Base-by-base conservation (phyloP, 2,113 vertebrate species). In the Corythoichthys intestinalis region DNA sequence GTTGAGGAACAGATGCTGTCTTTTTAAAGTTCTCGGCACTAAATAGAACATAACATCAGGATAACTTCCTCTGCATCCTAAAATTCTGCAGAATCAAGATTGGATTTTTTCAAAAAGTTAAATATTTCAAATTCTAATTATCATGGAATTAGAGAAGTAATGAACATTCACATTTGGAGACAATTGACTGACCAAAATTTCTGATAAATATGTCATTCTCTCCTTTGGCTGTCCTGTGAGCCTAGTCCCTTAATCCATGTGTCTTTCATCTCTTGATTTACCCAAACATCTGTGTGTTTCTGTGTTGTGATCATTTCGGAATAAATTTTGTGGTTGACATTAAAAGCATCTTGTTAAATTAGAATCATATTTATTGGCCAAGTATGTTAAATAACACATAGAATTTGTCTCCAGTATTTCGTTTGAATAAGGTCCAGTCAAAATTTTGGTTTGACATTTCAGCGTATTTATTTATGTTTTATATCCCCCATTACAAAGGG, bases 141-240 rank as follows among this genome's bases (percentile, higher is more conserved):
- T 46, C n/a, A 47, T 47, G 20, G 41, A 44, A 59, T n/a, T 37
- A 38, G 15, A 67, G 15, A 58, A 5, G 44, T 20, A 11, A 64
- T 6, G 44, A 71, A 62, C 67, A 62, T 70, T 56, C 72, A 3
- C 4, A 50, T 52, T 71, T 70, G 17, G 11, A 68, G 20, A 56
- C 50, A 47, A 60, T 49, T 72, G 44, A 49, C 11, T 60, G 8
- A 37, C 10, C 37, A 78, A 46, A 73, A 46, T 38, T 13, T 67
- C n/a, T 62, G 35, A 58, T 81, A 39, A 74, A 39, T 74, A 81
- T 67, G 80, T 66, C 72, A 86, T 85, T 81, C 86, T 85, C 77
- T 86, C 77, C 72, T 74, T 81, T 82, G 88, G 81, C 85, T 85
- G 74, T 73, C 60, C 77, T 75, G 81, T 73, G 47, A 46, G 72